Percentiles rank a stretch among this genome's conserved stretches.
These are phyloP conservation scores for Sebastes cheni DNA, from an alignment of 2,797 vertebrate species.

Conservation along the genomic window DNA sequence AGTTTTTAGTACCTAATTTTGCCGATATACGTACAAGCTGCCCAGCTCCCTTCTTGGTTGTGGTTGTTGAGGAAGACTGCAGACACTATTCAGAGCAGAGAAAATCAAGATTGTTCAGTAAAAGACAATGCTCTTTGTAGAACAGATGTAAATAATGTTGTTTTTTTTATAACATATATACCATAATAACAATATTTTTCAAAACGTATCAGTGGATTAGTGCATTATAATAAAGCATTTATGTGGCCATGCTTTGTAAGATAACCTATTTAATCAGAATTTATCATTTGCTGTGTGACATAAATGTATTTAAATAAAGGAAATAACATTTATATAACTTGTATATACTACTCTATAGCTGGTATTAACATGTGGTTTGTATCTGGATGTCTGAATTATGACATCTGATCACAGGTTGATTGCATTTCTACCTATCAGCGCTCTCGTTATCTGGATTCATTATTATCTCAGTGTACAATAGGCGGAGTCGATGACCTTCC, in stretches of 20 bases:
- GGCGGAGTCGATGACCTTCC: too few species aligned
- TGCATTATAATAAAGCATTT: too few species aligned
- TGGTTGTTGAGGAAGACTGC: background rate
- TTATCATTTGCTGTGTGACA: background rate
- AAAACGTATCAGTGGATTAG: background rate
- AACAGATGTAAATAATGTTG: too few species aligned
- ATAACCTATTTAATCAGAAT: too few species aligned
- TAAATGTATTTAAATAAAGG: background rate
- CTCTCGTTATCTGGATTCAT: background rate
- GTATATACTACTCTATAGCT: background rate
- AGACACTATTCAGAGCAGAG: background rate
- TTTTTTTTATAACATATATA: too few species aligned
- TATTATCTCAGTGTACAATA: background rate
- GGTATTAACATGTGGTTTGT: too few species aligned
- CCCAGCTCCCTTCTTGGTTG: background rate
- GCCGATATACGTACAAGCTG: background rate
- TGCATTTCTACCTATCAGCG: background rate
- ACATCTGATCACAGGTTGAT: too few species aligned
- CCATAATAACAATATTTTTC: background rate
- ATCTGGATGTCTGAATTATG: too few species aligned
- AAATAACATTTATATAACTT: background rate
- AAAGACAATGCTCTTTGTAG: background rate
- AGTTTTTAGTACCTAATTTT: too few species aligned
- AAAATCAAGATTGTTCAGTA: background rate
- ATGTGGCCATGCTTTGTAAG: background rate